Conservation (phyloP, 2,888 invertebrate genomes). For the Argyresthia goedartella region DNA sequence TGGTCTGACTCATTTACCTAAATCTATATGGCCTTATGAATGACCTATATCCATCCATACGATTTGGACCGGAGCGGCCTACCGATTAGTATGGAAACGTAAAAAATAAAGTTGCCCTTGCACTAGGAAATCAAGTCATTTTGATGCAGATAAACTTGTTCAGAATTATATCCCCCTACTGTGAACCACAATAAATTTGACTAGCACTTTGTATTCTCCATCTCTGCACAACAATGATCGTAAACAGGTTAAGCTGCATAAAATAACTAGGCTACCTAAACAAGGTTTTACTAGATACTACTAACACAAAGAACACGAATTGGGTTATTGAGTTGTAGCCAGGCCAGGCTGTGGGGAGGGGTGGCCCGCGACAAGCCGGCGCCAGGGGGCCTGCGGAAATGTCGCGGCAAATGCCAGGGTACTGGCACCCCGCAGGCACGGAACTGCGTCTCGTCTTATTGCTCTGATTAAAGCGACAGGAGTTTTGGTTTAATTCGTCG, state of each 20-base stretch:
- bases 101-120: no score
- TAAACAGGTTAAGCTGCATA: no score
- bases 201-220: background rate
- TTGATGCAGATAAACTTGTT: no score
- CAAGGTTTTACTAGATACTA: conserved; percentile 11
- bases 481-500: background rate
- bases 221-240: background rate
- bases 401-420: background rate
- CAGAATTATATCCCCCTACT: no score
- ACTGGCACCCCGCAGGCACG: conserved; percentile 1
- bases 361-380: conserved; percentile 4
- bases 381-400: conserved; percentile 1
- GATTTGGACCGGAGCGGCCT: no score
- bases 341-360: background rate
- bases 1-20: no score
- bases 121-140: no score
- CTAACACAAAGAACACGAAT: conserved; percentile 16
- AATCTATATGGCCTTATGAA: no score
- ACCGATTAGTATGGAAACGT: no score
- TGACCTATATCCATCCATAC: no score
- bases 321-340: background rate
- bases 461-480: background rate
- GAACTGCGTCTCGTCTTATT: background rate
- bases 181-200: no score
- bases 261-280: no score